phyloP scores from a whole-genome alignment of 2,797 vertebrate genomes.

The Halcyon smyrnensis region DNA sequence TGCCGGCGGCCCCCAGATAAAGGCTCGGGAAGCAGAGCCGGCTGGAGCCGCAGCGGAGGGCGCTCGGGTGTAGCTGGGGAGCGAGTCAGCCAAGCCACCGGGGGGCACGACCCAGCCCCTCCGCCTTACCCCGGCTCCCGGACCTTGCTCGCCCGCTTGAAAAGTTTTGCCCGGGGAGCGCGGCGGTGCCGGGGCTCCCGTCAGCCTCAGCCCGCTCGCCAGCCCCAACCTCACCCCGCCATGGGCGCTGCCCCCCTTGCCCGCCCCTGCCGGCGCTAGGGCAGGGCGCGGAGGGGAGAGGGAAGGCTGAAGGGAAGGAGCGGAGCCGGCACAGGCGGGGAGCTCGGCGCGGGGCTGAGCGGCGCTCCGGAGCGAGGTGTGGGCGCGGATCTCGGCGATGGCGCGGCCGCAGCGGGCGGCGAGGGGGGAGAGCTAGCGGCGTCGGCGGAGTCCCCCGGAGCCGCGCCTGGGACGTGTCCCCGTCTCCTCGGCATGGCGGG shows the following conservation, averaged over 20 bases:
- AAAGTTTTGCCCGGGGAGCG: background rate
- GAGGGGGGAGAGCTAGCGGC: background rate
- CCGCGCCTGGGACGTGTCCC: background rate
- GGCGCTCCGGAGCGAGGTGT: background rate
- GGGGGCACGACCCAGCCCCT: background rate
- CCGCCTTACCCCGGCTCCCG: too few relatives aligned
- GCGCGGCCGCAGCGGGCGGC: background rate
- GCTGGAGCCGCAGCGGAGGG: background rate
- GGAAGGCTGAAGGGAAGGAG: background rate
- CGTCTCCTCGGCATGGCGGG: slow-evolving; percentile 38
- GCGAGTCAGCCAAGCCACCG: too few relatives aligned
- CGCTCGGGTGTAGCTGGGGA: background rate
- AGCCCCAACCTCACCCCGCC: too few relatives aligned
- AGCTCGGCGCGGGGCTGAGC: background rate
- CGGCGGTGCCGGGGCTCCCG: background rate
- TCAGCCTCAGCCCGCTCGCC: background rate
- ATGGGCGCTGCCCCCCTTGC: background rate
- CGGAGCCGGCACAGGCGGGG: background rate
- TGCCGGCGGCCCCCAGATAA: background rate
- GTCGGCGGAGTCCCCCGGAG: background rate
- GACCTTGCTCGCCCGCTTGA: background rate
- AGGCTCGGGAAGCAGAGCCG: background rate
- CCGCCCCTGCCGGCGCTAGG: background rate
- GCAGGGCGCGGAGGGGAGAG: background rate
- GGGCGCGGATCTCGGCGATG: background rate